Evolutionary conservation across 2,797 vertebrate genomes (phyloP).

Genomic region (Gymnopithys bicolor): DNA sequence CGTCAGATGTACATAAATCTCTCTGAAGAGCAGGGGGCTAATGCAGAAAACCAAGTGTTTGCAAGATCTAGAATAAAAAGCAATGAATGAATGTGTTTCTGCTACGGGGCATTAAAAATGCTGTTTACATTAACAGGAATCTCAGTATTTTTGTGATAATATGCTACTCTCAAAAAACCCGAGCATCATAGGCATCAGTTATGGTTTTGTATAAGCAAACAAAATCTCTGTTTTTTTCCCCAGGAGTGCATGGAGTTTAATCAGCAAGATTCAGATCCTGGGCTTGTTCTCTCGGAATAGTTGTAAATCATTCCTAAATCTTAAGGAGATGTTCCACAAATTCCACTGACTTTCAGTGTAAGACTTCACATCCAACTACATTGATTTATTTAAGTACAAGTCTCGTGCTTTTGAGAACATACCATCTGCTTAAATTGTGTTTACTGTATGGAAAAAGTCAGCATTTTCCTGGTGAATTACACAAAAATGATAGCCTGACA

Average conservation of each 20-base stretch:
- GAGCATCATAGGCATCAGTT: not conserved
- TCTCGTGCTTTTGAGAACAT: conserved; percentile 42
- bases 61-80: not conserved
- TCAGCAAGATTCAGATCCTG: conserved; percentile 9
- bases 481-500: conserved; percentile 67
- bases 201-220: not conserved
- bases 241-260: not conserved
- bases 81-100: not conserved
- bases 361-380: conserved; percentile 17
- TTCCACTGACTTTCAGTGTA: conserved; percentile 65
- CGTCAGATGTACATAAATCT: not conserved
- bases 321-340: conserved; percentile 48
- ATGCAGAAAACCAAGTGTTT: not conserved
- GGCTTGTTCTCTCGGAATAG: not conserved
- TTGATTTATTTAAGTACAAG: conserved; percentile 70
- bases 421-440: conserved; percentile 63
- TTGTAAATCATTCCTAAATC: conserved; percentile 54
- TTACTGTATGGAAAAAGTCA: conserved; percentile 63
- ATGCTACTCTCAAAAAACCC: fast-evolving
- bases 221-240: not conserved
- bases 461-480: conserved; percentile 58
- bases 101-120: not conserved
- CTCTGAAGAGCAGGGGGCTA: not conserved
- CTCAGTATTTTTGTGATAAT: not conserved
- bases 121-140: fast-evolving